Evolutionary conservation across 2,888 invertebrate genomes (phyloP).

Genomic region (Falcaria lacertinaria): DNA sequence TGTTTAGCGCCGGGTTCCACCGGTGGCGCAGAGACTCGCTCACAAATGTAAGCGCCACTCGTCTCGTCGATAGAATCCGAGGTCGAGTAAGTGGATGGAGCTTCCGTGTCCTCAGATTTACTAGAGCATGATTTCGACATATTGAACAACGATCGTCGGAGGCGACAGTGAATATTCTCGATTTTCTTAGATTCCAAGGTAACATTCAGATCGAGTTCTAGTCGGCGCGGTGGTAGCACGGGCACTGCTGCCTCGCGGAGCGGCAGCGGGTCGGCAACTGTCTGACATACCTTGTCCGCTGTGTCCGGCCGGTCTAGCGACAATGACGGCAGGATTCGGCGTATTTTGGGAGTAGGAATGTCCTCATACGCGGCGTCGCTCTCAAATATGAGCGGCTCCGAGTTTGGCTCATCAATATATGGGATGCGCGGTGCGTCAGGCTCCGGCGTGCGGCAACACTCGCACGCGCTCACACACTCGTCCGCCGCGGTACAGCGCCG

Average conservation of each 20-base stretch:
- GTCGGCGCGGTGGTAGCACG: constrained; percentile 13
- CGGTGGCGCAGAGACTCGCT: constrained; percentile 30
- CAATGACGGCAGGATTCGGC: constrained; percentile 65
- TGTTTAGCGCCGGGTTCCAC: constrained; percentile 49
- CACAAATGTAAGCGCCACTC: constrained; percentile 19
- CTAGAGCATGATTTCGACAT: constrained; percentile 56
- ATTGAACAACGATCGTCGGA: constrained; percentile 52
- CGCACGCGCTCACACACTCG: constrained; percentile 69
- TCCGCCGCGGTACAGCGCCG: constrained; percentile 58
- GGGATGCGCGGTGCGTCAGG: constrained; percentile 66
- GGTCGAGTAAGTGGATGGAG: constrained; percentile 54
- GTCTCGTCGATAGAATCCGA: constrained; percentile 56
- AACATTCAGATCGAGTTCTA: constrained; percentile 50
- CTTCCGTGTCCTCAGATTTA: constrained; percentile 62
- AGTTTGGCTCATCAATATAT: constrained; percentile 69
- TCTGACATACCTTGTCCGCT: constrained; percentile 56
- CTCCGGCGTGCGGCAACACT: constrained; percentile 69
- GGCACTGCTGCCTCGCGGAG: neutral
- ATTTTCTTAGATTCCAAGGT: constrained; percentile 45
- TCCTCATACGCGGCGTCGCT: constrained; percentile 47
- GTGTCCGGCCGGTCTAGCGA: constrained; percentile 55
- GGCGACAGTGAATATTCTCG: constrained; percentile 50
- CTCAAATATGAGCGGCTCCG: constrained; percentile 69
- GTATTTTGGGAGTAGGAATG: constrained; percentile 60
- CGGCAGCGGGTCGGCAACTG: constrained; percentile 11